Evolutionary conservation across 2,888 invertebrate genomes (phyloP).

Genomic region (Microchrysa polita): DNA sequence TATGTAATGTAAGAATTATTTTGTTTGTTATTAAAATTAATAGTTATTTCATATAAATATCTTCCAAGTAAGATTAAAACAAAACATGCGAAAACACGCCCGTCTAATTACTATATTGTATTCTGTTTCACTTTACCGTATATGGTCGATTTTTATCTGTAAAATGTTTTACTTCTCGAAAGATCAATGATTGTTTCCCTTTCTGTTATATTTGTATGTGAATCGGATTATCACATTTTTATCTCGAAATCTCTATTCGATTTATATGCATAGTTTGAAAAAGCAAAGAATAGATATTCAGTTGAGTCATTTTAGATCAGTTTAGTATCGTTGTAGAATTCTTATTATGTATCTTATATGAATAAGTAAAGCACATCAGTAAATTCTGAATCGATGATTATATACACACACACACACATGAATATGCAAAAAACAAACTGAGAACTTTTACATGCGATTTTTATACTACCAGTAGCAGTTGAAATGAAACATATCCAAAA

Average conservation of each 20-base stretch:
- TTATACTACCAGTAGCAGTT: slow-evolving; percentile 36
- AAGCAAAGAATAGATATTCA: not conserved
- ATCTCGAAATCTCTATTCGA: slow-evolving; percentile 4
- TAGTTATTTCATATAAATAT: slow-evolving; percentile 48
- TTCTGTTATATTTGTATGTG: slow-evolving; percentile 19
- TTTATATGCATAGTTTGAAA: not conserved
- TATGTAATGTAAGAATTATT: slow-evolving; percentile 43
- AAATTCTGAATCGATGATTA: slow-evolving; percentile 4
- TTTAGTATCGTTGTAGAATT: slow-evolving; percentile 13
- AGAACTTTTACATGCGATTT: slow-evolving; percentile 23
- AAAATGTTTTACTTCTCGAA: slow-evolving; percentile 24
- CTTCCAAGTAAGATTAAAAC: slow-evolving; percentile 48
- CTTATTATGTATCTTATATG: slow-evolving; percentile 10
- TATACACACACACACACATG: not conserved
- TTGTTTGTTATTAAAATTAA: slow-evolving; percentile 45
- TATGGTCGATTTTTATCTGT: slow-evolving; percentile 28
- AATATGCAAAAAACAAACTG: too few species aligned
- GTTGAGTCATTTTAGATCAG: slow-evolving; percentile 7
- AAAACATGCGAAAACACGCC: too few species aligned
- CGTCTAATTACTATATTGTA: slow-evolving; percentile 24
- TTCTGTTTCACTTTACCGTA: slow-evolving; percentile 43
- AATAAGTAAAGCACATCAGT: slow-evolving; percentile 24
- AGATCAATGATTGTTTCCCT: slow-evolving; percentile 20
- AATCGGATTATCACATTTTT: slow-evolving; percentile 1
- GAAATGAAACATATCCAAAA: slow-evolving; percentile 41